phyloP scores from a whole-genome alignment of 2,113 vertebrate species.

The Vulpes ferrilata region DNA sequence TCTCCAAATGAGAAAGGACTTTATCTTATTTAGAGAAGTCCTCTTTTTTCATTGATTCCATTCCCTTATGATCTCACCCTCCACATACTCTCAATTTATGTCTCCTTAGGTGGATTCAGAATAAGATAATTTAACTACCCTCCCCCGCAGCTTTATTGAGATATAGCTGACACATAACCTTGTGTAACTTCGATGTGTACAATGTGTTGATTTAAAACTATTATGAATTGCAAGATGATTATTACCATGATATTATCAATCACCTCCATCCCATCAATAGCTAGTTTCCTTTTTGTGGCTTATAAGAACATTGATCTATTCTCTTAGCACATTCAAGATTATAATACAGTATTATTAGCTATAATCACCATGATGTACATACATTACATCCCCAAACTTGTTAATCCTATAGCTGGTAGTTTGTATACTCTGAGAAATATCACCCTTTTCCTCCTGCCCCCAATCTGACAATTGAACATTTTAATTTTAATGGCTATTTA shows the following conservation, averaged over 20 bases:
- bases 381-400: background rate
- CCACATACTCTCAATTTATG: background rate
- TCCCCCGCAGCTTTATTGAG: background rate
- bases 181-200: background rate
- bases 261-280: background rate
- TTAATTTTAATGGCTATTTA: background rate
- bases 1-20: background rate
- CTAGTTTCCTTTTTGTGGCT: background rate
- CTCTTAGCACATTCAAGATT: background rate
- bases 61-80: too few species aligned
- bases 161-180: background rate
- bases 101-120: background rate
- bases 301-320: background rate
- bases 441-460: background rate
- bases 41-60: background rate
- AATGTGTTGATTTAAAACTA: background rate
- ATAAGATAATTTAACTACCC: background rate
- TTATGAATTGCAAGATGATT: background rate
- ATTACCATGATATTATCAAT: background rate
- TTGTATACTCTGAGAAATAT: background rate
- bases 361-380: background rate
- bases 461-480: background rate
- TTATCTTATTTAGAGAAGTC: background rate
- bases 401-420: background rate
- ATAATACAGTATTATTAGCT: background rate